Evolutionary conservation across 2,888 invertebrate genomes (phyloP), one percentile per base, ranked within the genome.

Genomic region (Diarsia mendica): DNA sequence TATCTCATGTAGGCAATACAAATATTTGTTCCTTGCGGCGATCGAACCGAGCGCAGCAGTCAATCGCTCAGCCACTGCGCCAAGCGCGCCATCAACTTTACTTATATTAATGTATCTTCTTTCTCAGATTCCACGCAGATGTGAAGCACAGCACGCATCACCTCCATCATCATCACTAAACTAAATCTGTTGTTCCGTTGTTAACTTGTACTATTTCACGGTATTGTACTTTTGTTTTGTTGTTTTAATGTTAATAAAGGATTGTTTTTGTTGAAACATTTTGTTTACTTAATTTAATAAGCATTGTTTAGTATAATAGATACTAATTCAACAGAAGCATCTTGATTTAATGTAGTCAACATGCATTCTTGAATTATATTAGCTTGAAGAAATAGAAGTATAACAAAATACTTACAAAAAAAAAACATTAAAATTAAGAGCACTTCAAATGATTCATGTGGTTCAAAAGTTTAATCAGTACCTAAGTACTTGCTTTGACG

Each of bases 81-180:
- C 39, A 39, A 39, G 4, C 39, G 39, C 5, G 39, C 39, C 39
- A 28, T 28, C 28, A 28, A 10, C 20, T 60, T 33, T 33, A 2
- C 6, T 33, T 46, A n/a, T n/a, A n/a, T n/a, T 33, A 23, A 60
- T 18, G 1, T 67, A 8, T 28, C 60, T 39, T 83, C 69, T 75
- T 67, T 88, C 84, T 28, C 85, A 92, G 93, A 63, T 93, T 93
- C 85, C 93, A 93, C 85, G 92, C 91, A 8, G 88, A 91, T 18
- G 91, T 91, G 65, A 85, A 85, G 51, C 85, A 85, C 85, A 89
- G 89, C 76, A 90, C 89, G 4, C 88, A 92, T 67, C 93, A 93
- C 91, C 90, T 60, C 80, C 23, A 88, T 13, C 86, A 90, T 77
- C 90, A 90, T 73, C 87, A 89, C 33, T 82, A 82, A 28, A 0